A percentile compares a stretch with the other conserved stretches of the same genome.
Evolutionary conservation across 2,797 vertebrate genomes (phyloP).

Genomic region (Tragopan temminckii): DNA sequence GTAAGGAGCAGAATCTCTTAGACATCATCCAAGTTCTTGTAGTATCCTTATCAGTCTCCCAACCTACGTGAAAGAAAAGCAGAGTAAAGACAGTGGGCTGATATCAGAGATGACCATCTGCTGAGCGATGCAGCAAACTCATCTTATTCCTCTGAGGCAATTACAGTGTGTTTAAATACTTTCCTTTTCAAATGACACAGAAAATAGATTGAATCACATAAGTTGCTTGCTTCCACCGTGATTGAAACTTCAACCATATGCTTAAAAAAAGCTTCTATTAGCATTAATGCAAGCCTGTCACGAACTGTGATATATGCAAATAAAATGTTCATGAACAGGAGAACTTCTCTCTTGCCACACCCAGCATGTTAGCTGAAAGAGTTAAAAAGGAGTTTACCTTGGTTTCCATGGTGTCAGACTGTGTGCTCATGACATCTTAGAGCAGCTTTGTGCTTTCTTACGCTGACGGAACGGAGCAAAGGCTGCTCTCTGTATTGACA

Average conservation of each 20-base stretch:
- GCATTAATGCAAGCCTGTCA: background rate
- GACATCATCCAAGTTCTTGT: background rate
- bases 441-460: conserved; percentile 55
- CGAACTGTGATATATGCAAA: conserved; percentile 22
- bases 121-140: background rate
- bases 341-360: conserved; percentile 27
- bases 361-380: conserved; percentile 23
- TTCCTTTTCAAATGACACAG: conserved; percentile 1
- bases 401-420: conserved; percentile 75
- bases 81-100: background rate
- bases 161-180: background rate
- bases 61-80: background rate
- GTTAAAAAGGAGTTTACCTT: conserved; percentile 61
- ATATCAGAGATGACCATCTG: conserved; percentile 28
- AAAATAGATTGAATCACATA: conserved; percentile 30
- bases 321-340: conserved; percentile 12
- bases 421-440: conserved; percentile 39
- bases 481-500: conserved; percentile 74
- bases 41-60: background rate
- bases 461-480: conserved; percentile 68
- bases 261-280: background rate
- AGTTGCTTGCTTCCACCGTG: background rate
- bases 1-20: background rate
- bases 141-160: background rate
- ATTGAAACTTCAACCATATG: background rate